Conservation (phyloP, 2,888 invertebrate species). For the Celastrina argiolus region DNA sequence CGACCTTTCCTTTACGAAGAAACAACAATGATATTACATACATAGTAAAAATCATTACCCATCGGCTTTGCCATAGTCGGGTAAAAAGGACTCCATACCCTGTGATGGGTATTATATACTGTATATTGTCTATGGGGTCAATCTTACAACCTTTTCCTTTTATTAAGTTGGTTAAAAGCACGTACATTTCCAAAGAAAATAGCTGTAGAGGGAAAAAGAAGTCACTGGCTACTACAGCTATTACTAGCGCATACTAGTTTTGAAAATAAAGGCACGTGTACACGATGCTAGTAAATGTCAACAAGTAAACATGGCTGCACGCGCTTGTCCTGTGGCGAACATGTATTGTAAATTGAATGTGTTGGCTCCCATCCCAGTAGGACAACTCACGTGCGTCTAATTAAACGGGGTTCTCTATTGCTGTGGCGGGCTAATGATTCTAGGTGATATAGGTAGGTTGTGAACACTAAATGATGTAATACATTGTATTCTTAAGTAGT, state of each 20-base stretch:
- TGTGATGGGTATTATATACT: too few relatives aligned
- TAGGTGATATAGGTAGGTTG: background rate
- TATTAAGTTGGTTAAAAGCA: too few relatives aligned
- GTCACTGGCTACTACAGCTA: background rate
- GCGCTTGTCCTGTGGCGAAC: constrained; percentile 27
- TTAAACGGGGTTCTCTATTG: constrained; percentile 4
- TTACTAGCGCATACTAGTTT: background rate
- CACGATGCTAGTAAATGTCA: constrained; percentile 9
- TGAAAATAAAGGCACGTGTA: background rate
- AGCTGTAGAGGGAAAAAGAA: background rate
- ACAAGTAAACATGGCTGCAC: constrained; percentile 16
- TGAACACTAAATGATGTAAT: too few relatives aligned
- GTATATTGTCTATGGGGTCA: too few relatives aligned
- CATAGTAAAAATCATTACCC: too few relatives aligned
- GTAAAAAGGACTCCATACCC: too few relatives aligned
- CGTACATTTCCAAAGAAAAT: too few relatives aligned
- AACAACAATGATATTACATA: too few relatives aligned
- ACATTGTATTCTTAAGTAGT: too few relatives aligned
- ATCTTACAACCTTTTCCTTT: too few relatives aligned
- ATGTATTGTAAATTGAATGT: constrained; percentile 31
- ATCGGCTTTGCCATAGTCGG: too few relatives aligned
- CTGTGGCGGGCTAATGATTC: background rate
- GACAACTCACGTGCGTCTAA: constrained; percentile 12
- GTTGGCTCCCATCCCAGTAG: constrained; percentile 30
- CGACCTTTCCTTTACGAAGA: too few relatives aligned